Evolutionary conservation across 2,888 invertebrate genomes (phyloP), one percentile per base, ranked within the genome.

Genomic region (Cantharis rustica): DNA sequence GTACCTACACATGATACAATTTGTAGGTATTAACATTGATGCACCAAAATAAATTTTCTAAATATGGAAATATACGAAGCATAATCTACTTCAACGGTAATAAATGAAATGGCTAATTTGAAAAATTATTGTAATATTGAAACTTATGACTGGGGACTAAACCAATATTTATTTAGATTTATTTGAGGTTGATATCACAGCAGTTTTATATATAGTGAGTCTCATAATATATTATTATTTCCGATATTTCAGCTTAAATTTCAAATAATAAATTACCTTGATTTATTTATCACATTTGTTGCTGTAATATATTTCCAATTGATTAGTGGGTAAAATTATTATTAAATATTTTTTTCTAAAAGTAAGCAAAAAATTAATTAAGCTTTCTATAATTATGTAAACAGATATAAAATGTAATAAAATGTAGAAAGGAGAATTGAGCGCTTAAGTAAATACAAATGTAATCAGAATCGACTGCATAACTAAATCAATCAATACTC

Each of bases 401-500:
- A 75, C 79, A 75, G 71, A 72, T 69, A 71, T 73, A 66, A 66
- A 66, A 63, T 73, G 75, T 75, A 75, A 73, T 75, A 77, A 77
- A 75, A 79, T 73, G 75, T 73, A 78, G 77, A 79, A 78, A 79
- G 73, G 71, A 78, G 73, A 73, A 74, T 74, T 71, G 79, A 79
- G 77, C 75, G 79, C 78, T 76, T 81, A 78, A 73, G 76, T 78
- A 81, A 81, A 81, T 81, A 78, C 75, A 75, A 77, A 76, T 77
- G 80, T 81, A 81, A 82, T 81, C 82, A 80, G 80, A 78, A 79
- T 79, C 78, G 80, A 80, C 79, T 81, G 80, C 77, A 81, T 79
- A 81, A 80, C 80, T 78, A 79, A 84, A 85, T 85, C 86, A 85
- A 85, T 85, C 85, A 85, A 85, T 85, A 84, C 80, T 75, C 64